Base-by-base conservation (phyloP, 1,140 invertebrate genomes). In the Geopemphigus sp. region DNA sequence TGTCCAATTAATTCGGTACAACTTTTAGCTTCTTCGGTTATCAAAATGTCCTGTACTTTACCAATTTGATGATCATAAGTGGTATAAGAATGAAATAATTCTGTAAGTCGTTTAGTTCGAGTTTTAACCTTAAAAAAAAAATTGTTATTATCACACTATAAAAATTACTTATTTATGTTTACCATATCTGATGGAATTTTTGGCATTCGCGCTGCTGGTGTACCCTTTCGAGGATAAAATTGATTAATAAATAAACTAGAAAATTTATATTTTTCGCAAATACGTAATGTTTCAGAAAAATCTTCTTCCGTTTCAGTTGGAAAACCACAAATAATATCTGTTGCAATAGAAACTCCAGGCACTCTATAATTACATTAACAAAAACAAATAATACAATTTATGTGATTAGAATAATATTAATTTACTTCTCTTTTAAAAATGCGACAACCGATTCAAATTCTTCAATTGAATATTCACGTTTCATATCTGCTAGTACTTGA, bases 281-380 rank as follows among this genome's bases (percentile, higher is more conserved):
- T 86, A 5, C 87, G 85, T 88, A 98, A 87, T 0, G 96, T 98
- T 80, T 96, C 91, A 61, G 94, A 88, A 87, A 99, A 99, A 87
- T 99, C 94, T 82, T 88, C 85, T 26, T 94, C 91, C 0, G 94
- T 98, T 88, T 99, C 98, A 5, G 95, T 98, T 0, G 98, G 98
- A 86, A 98, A 99, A 0, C 97, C 98, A 86, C 97, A 98, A 83
- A 99, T 99, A 53, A 99, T 94, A 85, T 99, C 98, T 0, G 98
- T 99, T 0, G 96, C 97, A 83, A 99, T 95, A 3, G 95, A 98
- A 12, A 98, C 89, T 6, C 91, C 91, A 0, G 92, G 91, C 5
- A 97, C 93, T 83, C 92, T 94, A 81, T 72, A 84, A 84, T n/a
- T n/a, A n/a, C n/a, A n/a, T n/a, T 17, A 63, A 82, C 39, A 22